Evolutionary conservation across 2,797 vertebrate species (phyloP).

Genomic region (Carapus acus): DNA sequence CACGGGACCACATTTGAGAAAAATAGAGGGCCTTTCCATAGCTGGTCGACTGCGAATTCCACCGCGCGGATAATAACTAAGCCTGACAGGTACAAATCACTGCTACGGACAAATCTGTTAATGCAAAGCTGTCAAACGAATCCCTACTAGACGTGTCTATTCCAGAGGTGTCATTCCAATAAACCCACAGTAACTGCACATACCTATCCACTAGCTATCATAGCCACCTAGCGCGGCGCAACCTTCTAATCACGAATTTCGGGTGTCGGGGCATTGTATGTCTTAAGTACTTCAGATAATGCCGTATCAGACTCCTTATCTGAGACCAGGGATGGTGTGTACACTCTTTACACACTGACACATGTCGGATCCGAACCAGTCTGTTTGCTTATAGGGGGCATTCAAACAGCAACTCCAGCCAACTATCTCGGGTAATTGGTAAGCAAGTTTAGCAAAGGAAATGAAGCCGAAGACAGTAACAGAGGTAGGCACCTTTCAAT

Average conservation of each 20-base stretch:
- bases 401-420: constrained; percentile 4
- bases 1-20: constrained; percentile 10
- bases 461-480: not conserved
- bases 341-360: not conserved
- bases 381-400: constrained; percentile 7
- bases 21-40: constrained; percentile 35
- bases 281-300: not conserved
- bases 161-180: no score
- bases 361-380: not conserved
- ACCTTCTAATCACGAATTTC: not conserved
- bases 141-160: no score
- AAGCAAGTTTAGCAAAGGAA: not conserved
- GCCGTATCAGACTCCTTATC: rapidly evolving
- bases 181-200: no score
- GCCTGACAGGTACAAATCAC: not conserved
- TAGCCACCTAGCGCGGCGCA: not conserved
- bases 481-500: no score
- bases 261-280: no score
- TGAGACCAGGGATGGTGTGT: not conserved
- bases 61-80: not conserved
- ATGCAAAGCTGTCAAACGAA: not conserved
- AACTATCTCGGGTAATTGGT: not conserved
- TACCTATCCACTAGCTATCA: no score
- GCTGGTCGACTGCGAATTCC: no score
- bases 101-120: not conserved